Evolutionary conservation across 2,797 vertebrate species (phyloP).

Genomic region (Pogonophryne albipinna): DNA sequence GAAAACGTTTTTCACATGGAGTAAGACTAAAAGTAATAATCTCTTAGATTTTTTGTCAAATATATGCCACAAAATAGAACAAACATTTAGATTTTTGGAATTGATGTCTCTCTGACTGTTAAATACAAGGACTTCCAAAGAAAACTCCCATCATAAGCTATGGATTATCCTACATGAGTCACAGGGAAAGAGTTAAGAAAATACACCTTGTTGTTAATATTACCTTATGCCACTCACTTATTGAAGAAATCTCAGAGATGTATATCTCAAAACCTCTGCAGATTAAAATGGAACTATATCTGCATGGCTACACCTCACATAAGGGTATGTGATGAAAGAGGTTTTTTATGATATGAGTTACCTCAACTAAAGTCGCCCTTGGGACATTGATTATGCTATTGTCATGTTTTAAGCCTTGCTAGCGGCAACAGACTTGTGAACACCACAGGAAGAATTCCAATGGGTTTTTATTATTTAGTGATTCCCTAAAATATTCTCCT

Average conservation of each 20-base stretch:
- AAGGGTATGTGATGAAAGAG: background rate
- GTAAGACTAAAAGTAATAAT: background rate
- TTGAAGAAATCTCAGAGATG: conserved; percentile 19
- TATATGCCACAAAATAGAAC: no score
- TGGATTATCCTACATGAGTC: background rate
- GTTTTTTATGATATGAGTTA: background rate
- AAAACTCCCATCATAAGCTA: conserved; percentile 5
- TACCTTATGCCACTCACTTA: conserved; percentile 7
- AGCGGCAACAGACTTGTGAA: background rate
- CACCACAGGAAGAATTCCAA: background rate
- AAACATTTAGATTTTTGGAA: no score
- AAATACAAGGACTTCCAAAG: background rate
- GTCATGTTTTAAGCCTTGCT: background rate
- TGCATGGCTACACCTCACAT: conserved; percentile 8
- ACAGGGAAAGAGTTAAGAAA: background rate
- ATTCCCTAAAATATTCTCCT: background rate
- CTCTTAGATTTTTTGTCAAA: no score
- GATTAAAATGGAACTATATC: conserved; percentile 31
- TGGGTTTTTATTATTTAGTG: background rate
- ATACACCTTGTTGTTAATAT: conserved; percentile 7
- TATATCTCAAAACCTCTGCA: conserved; percentile 22
- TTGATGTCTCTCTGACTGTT: background rate
- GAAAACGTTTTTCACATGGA: conserved; percentile 5
- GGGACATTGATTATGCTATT: background rate
- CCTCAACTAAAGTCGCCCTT: no score